phyloP scores from a whole-genome alignment of 2,797 vertebrate genomes.

The Cyclopterus lumpus region DNA sequence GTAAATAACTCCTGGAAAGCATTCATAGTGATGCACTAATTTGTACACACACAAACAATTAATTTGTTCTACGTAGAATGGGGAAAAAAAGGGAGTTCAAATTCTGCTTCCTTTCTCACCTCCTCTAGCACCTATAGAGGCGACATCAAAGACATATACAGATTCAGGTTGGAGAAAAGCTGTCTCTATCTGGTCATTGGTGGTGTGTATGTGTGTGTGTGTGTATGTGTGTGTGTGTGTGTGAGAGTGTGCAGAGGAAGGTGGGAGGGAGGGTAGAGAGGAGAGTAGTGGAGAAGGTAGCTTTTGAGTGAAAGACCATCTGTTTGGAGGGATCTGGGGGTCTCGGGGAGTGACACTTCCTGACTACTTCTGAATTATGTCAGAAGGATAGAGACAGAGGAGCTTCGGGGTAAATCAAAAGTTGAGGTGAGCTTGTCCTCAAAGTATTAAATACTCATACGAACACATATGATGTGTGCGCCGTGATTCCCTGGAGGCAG shows the following conservation, averaged over 20 bases:
- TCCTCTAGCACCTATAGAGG: background rate
- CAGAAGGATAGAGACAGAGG: conserved; percentile 33
- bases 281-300: conserved; percentile 8
- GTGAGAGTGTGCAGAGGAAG: conserved; percentile 31
- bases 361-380: conserved; percentile 59
- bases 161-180: conserved; percentile 26
- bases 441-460: background rate
- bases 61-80: background rate
- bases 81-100: background rate
- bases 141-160: conserved; percentile 8
- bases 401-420: conserved; percentile 5
- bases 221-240: conserved; percentile 26
- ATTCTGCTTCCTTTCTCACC: background rate
- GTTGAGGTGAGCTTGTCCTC: background rate
- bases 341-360: conserved; percentile 55
- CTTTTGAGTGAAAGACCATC: conserved; percentile 63
- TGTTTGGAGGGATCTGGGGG: conserved; percentile 50
- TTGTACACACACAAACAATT: background rate
- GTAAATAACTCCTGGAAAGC: background rate
- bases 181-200: background rate
- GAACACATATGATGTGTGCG: background rate
- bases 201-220: conserved; percentile 25
- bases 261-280: conserved; percentile 35
- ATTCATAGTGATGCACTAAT: background rate
- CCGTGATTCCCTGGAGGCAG: background rate